Conservation (phyloP, 2,113 vertebrate genomes). For the Aldabrachelys gigantea region DNA sequence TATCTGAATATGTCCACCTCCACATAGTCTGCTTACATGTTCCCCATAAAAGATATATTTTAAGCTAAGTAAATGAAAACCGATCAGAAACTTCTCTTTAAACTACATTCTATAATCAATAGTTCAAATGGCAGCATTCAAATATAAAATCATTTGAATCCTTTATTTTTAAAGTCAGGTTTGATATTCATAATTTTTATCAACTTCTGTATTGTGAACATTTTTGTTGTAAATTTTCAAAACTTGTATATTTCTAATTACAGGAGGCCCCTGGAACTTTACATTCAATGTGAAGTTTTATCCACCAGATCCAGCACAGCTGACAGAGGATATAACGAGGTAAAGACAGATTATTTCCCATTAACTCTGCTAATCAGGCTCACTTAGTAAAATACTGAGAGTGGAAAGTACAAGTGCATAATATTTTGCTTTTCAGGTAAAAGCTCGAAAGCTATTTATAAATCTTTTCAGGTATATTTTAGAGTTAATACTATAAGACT, state of each 20-base stretch:
- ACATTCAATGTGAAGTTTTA: conserved; percentile 92
- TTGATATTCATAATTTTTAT: not conserved
- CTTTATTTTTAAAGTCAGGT: not conserved
- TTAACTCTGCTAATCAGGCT: not conserved
- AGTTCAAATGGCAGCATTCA: accelerated
- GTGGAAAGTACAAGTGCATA: not conserved
- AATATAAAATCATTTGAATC: not conserved
- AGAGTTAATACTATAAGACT: not conserved
- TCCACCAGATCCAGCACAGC: conserved; percentile 94
- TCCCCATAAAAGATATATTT: not conserved
- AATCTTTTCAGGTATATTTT: not conserved
- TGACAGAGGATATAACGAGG: conserved; percentile 98
- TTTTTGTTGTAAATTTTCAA: not conserved
- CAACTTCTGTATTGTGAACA: accelerated
- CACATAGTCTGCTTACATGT: not conserved
- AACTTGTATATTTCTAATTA: conserved; percentile 44
- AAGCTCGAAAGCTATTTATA: not conserved
- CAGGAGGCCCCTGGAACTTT: conserved; percentile 85
- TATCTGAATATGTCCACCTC: not conserved
- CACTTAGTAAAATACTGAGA: not conserved
- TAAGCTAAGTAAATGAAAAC: not conserved
- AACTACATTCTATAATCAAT: not conserved
- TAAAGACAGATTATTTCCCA: conserved; percentile 48
- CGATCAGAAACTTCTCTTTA: accelerated
- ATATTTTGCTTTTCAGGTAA: not conserved